Evolutionary conservation across 2,797 vertebrate species (phyloP), one percentile per base, ranked within the genome.

Genomic region (Telmatherina bonti): DNA sequence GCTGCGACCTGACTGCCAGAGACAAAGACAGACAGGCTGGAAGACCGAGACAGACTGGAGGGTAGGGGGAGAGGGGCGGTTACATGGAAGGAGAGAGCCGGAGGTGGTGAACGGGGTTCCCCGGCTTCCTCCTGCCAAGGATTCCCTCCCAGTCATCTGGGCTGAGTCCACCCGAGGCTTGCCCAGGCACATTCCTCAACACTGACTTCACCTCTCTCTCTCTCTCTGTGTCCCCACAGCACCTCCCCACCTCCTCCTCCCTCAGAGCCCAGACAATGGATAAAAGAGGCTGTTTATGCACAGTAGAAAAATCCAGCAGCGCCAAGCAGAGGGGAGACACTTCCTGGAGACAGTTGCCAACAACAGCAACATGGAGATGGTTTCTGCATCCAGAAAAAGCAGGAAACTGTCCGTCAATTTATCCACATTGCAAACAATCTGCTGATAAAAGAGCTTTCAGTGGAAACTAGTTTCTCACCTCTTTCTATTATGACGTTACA

Each of bases 131-230:
- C 79, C 88, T 93, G 93, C 93, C 93, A 94, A 94, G 95, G 95
- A 96, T 95, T 94, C 94, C 95, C 94, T 94, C 85, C 74, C 90
- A 94, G 93, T 92, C 93, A 92, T 93, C 87, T 85, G 90, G 89
- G 88, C 89, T 72, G 82, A 87, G 88, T 93, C 91, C 86, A 91
- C 89, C 81, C 78, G 7, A 75, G 87, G 91, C 92, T 93, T 92
- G 93, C 91, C 94, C 91, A 86, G 86, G 90, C 92, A 70, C 93
- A 95, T 95, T 96, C 93, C 94, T 88, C 79, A 90, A 86, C 58
- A 76, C 89, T 94, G 91, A 94, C 90, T 93, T 93, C 92, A 93
- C 76, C 83, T 78, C 78, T 6, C 79, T 45, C 68, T 60, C 70
- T 45, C 70, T 41, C 79, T 60, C 71, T 20, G 20, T 81, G 78